These are phyloP conservation scores for Chelonus insularis DNA, from an alignment of 1,140 invertebrate species.

Conservation along the genomic window DNA sequence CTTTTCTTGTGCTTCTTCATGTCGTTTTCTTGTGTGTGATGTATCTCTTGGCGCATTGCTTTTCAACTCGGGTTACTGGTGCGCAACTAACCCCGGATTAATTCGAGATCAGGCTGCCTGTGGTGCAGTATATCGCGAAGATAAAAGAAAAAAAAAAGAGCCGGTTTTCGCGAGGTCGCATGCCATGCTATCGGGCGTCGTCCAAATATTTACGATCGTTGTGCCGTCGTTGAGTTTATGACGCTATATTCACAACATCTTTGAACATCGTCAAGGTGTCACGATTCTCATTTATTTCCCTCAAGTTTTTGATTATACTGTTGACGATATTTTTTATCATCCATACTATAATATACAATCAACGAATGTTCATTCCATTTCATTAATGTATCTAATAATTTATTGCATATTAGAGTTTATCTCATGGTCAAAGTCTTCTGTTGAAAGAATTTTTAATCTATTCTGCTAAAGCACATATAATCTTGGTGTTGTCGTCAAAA, in stretches of 20 bases:
- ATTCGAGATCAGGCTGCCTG: constrained; percentile 45
- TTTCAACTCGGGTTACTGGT: constrained; percentile 52
- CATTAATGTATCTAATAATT: too few species aligned
- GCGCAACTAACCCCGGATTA: constrained; percentile 49
- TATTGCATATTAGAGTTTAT: too few species aligned
- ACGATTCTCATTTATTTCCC: constrained; percentile 1
- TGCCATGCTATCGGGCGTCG: constrained; percentile 34
- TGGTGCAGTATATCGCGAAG: neutral
- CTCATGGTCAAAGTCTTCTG: too few species aligned
- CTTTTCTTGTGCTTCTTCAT: too few species aligned
- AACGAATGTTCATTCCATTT: too few species aligned
- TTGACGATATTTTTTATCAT: too few species aligned
- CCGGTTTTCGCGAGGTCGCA: constrained; percentile 31
- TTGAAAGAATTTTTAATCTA: too few species aligned
- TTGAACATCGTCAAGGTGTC: constrained; percentile 21
- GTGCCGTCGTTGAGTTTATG: constrained; percentile 30
- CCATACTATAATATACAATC: too few species aligned
- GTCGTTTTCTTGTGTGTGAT: too few species aligned
- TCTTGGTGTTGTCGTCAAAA: too few species aligned
- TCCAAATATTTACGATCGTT: constrained; percentile 41
- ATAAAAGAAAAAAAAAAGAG: neutral
- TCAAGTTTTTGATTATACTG: neutral
- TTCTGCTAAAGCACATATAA: too few species aligned
- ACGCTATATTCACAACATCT: constrained; percentile 25
- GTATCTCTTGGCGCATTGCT: constrained; percentile 9